A percentile compares a stretch with the other conserved stretches of the same genome.
Evolutionary conservation across 2,888 invertebrate species (phyloP).

Genomic region (Micropterix aruncella): DNA sequence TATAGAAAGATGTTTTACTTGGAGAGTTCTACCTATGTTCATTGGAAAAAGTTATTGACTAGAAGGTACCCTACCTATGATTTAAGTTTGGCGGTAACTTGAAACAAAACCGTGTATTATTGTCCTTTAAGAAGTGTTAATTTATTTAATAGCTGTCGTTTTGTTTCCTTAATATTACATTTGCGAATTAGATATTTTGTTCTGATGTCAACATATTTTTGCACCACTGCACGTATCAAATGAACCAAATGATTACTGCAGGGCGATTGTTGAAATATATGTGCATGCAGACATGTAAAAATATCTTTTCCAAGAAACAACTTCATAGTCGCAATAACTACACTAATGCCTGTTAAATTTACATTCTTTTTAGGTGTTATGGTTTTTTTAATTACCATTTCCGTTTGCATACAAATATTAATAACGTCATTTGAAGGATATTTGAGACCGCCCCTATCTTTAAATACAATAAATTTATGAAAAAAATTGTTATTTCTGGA

Average conservation of each 20-base stretch:
- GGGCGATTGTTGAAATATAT: slow-evolving; percentile 4
- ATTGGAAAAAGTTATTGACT: no score
- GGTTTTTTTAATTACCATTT: no score
- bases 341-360: no score
- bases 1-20: no score
- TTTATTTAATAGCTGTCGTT: slow-evolving; percentile 2
- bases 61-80: no score
- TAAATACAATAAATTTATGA: slow-evolving; percentile 3
- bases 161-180: slow-evolving; percentile 3
- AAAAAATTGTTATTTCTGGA: slow-evolving; percentile 1
- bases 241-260: slow-evolving; percentile 3
- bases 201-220: slow-evolving; percentile 3
- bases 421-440: no score
- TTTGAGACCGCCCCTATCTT: slow-evolving; percentile 3
- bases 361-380: no score
- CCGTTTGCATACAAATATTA: no score
- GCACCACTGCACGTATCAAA: slow-evolving; percentile 2
- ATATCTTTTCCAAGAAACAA: no score
- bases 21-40: no score
- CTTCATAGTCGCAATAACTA: slow-evolving; percentile 1
- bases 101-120: no score
- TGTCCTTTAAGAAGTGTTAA: slow-evolving; percentile 3
- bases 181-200: slow-evolving; percentile 1
- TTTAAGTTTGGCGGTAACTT: no score
- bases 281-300: slow-evolving; percentile 1